Conservation (phyloP, 1,140 invertebrate genomes). For the Pectinophora gossypiella region DNA sequence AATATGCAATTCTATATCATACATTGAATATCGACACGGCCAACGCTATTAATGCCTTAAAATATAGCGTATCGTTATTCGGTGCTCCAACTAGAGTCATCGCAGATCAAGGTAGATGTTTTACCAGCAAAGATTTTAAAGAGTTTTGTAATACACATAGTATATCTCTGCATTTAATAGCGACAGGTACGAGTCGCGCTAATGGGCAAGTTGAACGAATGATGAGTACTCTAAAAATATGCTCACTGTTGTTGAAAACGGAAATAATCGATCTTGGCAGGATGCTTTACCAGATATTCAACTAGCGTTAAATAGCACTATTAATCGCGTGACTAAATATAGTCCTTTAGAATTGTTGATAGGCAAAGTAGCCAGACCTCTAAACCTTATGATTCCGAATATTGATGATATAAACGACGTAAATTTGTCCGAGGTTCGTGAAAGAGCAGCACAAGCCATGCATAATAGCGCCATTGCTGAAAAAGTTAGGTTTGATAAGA, state of each 20-base stretch:
- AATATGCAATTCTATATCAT: conserved; percentile 19
- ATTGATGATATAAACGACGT: conserved; percentile 3
- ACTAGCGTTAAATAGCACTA: conserved; percentile 28
- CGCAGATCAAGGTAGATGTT: not conserved
- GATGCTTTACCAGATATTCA: conserved; percentile 27
- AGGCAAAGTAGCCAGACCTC: conserved; percentile 29
- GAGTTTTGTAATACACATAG: conserved; percentile 22
- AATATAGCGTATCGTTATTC: not conserved
- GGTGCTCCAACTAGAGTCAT: not conserved
- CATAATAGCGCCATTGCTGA: conserved; percentile 12
- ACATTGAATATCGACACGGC: not conserved
- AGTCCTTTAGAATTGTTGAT: conserved; percentile 30
- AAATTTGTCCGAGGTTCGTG: not conserved
- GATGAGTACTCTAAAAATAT: conserved; percentile 28
- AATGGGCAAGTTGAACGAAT: conserved; percentile 22
- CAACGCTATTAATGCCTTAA: not conserved
- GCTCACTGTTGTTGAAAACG: conserved; percentile 17
- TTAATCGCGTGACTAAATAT: conserved; percentile 17
- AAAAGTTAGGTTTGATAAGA: conserved; percentile 20
- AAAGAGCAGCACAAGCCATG: not conserved
- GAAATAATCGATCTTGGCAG: conserved; percentile 17
- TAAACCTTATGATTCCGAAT: conserved; percentile 18
- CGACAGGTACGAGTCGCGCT: conserved; percentile 17
- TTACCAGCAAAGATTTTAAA: conserved; percentile 14
- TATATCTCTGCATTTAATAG: conserved; percentile 20